Conservation (phyloP, 1,140 invertebrate genomes). For the Triops longicaudatus region DNA sequence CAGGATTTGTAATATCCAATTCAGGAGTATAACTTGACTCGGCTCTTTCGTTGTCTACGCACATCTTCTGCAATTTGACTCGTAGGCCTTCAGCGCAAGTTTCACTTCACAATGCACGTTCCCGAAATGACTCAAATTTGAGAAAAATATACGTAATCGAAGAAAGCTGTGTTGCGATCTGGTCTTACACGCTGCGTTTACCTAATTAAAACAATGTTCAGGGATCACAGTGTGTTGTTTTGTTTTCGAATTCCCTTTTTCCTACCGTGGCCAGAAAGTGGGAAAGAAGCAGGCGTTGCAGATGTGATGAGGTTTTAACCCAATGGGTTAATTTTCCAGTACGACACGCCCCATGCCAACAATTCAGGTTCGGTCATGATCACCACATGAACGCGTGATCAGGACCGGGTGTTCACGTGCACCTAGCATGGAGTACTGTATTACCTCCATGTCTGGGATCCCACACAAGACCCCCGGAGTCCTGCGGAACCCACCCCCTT, state of each 20-base stretch:
- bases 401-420: background rate
- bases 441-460: background rate
- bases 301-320: background rate
- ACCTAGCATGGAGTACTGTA: background rate
- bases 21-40: background rate
- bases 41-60: background rate
- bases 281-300: background rate
- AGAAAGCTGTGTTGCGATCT: background rate
- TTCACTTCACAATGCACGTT: background rate
- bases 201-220: background rate
- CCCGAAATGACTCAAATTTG: background rate
- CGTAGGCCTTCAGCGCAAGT: background rate
- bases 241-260: background rate
- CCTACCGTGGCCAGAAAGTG: background rate
- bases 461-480: background rate
- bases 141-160: background rate
- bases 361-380: background rate
- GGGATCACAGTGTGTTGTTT: background rate
- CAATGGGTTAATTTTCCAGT: background rate
- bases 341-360: background rate
- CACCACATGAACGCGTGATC: background rate
- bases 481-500: background rate
- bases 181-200: background rate
- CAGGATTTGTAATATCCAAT: background rate
- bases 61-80: background rate